Evolutionary conservation across 1,140 invertebrate species (phyloP).

Genomic region (Oncopodura yosiiana): DNA sequence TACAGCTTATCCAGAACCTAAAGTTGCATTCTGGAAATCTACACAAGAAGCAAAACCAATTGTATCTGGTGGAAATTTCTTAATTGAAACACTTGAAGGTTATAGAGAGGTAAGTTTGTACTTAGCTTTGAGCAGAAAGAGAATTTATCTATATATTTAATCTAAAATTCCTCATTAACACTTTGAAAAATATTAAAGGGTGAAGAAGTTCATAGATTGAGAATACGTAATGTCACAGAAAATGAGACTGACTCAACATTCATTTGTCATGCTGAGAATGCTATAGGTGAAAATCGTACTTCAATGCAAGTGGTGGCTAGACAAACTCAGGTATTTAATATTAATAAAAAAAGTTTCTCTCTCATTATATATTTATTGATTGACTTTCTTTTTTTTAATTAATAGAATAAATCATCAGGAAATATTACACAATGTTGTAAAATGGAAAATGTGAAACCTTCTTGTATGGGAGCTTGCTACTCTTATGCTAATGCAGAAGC

Average conservation of each 20-base stretch:
- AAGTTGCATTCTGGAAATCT: slow-evolving; percentile 67
- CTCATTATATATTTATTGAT: not conserved
- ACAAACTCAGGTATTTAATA: slow-evolving; percentile 9
- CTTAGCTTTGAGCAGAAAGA: not conserved
- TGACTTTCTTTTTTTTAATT: not conserved
- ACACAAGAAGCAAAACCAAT: slow-evolving; percentile 56
- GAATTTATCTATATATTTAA: not conserved
- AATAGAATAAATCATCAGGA: slow-evolving; percentile 36
- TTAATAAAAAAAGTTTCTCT: not conserved
- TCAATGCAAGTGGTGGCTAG: slow-evolving; percentile 57
- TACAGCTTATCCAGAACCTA: slow-evolving; percentile 62
- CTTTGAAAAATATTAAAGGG: not conserved
- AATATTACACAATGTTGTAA: slow-evolving; percentile 65
- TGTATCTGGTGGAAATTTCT: slow-evolving; percentile 62
- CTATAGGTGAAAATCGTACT: slow-evolving; percentile 58
- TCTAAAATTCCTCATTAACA: not conserved
- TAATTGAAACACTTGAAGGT: slow-evolving; percentile 40
- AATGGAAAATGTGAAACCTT: slow-evolving; percentile 59
- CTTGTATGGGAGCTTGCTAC: slow-evolving; percentile 66
- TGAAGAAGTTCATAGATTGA: not conserved
- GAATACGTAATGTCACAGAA: too few relatives aligned
- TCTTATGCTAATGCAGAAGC: slow-evolving; percentile 70
- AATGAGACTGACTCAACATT: not conserved
- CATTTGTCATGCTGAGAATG: slow-evolving; percentile 66
- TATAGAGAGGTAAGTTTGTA: slow-evolving; percentile 5